phyloP scores from a whole-genome alignment of 2,797 vertebrate species.

The Coccyzus lansbergi region DNA sequence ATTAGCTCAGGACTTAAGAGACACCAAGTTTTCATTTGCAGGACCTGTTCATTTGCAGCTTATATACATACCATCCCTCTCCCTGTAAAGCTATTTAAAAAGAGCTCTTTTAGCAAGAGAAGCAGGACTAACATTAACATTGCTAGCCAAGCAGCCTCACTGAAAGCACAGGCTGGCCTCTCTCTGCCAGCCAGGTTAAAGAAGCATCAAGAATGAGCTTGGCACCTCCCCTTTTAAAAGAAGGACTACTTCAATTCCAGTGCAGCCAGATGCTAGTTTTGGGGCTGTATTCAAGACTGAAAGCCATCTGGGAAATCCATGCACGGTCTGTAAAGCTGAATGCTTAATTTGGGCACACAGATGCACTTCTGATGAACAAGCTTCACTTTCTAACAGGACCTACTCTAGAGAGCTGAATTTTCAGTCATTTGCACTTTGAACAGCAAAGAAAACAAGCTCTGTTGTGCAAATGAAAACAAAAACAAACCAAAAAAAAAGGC shows the following conservation, averaged over 20 bases:
- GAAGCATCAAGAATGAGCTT: not conserved
- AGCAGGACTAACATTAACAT: not conserved
- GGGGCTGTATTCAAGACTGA: conserved; percentile 33
- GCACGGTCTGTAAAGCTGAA: conserved; percentile 1
- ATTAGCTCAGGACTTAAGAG: not conserved
- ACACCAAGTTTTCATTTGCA: not conserved
- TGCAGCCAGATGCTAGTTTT: conserved; percentile 38
- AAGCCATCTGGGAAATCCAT: conserved; percentile 59
- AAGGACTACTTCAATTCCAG: conserved; percentile 32
- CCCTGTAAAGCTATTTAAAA: not conserved
- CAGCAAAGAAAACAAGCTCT: not conserved
- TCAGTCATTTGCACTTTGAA: not conserved
- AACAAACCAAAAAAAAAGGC: not conserved
- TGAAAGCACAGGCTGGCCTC: not conserved
- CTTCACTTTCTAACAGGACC: not conserved
- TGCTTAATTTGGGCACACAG: conserved; percentile 41
- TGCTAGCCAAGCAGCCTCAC: not conserved
- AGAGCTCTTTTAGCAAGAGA: not conserved
- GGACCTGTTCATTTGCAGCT: not conserved
- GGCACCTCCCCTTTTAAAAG: not conserved
- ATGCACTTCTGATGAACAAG: conserved; percentile 58
- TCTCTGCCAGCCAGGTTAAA: not conserved
- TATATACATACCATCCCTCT: not conserved
- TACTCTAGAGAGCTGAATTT: conserved; percentile 22
- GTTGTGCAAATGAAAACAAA: not conserved